phyloP scores from a whole-genome alignment of 1,140 invertebrate species.

The Drosophila sucinea region DNA sequence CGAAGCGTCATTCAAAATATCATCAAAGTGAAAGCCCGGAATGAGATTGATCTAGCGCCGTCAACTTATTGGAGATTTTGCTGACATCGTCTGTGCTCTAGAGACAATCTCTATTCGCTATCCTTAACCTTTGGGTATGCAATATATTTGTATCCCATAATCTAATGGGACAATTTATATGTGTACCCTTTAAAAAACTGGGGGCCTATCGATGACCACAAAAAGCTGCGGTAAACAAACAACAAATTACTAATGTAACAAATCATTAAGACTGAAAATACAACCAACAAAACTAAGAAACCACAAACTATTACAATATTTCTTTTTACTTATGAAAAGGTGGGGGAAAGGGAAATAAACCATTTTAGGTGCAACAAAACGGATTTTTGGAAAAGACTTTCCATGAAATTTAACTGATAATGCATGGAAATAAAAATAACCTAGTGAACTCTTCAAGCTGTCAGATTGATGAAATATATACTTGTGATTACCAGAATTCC shows the following conservation, averaged over 20 bases:
- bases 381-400: background rate
- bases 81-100: constrained; percentile 21
- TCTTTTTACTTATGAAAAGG: background rate
- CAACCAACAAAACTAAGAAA: constrained; percentile 27
- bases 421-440: too few species aligned
- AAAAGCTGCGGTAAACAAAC: constrained; percentile 24
- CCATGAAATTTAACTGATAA: too few species aligned
- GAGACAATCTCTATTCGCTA: constrained; percentile 29
- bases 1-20: constrained; percentile 37
- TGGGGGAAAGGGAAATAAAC: background rate
- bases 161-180: background rate
- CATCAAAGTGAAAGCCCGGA: constrained; percentile 25
- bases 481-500: too few species aligned
- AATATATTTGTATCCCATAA: background rate
- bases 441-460: too few species aligned
- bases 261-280: constrained; percentile 55
- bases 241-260: background rate
- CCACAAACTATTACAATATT: constrained; percentile 8
- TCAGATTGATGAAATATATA: too few species aligned
- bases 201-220: constrained; percentile 64
- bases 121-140: constrained; percentile 28
- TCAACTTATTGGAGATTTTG: constrained; percentile 45
- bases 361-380: background rate
- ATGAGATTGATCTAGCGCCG: constrained; percentile 26
- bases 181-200: constrained; percentile 21